Evolutionary conservation across 2,888 invertebrate species (phyloP).

Genomic region (Drosophila recens): DNA sequence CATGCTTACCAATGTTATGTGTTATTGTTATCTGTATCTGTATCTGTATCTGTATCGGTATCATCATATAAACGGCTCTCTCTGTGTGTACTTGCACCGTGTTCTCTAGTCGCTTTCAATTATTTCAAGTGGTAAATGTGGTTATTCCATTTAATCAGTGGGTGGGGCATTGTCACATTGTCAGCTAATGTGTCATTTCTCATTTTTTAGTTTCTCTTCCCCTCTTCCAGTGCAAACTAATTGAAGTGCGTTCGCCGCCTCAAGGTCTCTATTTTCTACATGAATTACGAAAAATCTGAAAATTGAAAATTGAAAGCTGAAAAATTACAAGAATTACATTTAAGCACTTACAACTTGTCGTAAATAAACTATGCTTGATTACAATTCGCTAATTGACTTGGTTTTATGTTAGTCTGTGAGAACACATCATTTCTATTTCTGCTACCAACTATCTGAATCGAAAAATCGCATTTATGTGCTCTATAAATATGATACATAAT

Average conservation of each 20-base stretch:
- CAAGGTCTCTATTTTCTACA: conserved; percentile 56
- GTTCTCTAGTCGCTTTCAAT: conserved; percentile 69
- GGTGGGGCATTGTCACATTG: conserved; percentile 64
- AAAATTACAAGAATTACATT: not conserved
- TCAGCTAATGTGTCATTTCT: conserved; percentile 68
- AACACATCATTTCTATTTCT: not conserved
- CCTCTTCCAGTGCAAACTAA: conserved; percentile 46
- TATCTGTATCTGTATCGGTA: conserved; percentile 18
- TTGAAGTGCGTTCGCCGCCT: conserved; percentile 62
- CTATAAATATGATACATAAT: too few species aligned
- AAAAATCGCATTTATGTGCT: too few species aligned
- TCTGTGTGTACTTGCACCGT: conserved; percentile 33
- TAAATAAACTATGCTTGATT: not conserved
- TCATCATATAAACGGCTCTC: conserved; percentile 20
- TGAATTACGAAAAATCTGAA: conserved; percentile 1
- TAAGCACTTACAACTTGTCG: not conserved
- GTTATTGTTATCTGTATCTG: conserved; percentile 31
- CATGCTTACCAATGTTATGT: conserved; percentile 68
- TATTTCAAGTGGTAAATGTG: conserved; percentile 77
- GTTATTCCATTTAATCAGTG: conserved; percentile 79
- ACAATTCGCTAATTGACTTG: not conserved
- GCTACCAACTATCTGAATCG: not conserved
- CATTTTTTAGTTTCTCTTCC: conserved; percentile 36
- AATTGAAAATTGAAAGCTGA: conserved; percentile 4
- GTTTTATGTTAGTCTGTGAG: not conserved